These are phyloP conservation scores for Pristiophorus japonicus DNA, from an alignment of 2,113 vertebrate genomes.

Conservation along the genomic window DNA sequence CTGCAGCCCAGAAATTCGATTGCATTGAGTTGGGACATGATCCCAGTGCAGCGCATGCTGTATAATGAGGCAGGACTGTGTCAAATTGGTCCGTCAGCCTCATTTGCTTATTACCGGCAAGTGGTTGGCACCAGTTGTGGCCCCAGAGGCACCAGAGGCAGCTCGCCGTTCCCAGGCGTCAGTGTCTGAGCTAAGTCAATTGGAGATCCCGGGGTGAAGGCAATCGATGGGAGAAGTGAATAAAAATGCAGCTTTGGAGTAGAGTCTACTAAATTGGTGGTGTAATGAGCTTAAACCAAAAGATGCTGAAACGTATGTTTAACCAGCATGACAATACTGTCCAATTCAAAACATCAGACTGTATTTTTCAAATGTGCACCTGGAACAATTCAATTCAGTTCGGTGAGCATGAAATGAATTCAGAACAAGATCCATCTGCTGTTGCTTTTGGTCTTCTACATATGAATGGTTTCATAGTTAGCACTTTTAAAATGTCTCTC, in stretches of 20 bases:
- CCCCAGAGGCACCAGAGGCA: not conserved
- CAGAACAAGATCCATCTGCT: not conserved
- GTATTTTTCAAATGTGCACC: not conserved
- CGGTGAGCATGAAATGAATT: conserved; percentile 15
- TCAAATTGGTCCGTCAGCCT: not conserved
- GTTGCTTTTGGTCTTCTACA: not conserved
- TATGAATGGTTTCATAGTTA: not conserved
- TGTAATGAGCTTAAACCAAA: not conserved
- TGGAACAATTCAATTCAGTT: not conserved
- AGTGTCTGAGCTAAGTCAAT: not conserved
- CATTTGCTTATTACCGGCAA: not conserved
- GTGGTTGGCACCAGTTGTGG: not conserved
- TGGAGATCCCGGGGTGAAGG: not conserved
- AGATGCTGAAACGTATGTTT: not conserved
- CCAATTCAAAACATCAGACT: not conserved
- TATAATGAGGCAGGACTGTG: not conserved
- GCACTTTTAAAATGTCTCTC: not conserved
- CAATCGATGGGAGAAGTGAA: not conserved
- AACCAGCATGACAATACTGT: not conserved
- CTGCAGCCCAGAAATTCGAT: too few relatives aligned
- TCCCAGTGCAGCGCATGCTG: too few relatives aligned
- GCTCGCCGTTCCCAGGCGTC: not conserved
- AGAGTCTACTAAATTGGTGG: not conserved
- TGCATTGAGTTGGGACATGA: too few relatives aligned
- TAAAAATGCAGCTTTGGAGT: not conserved